A percentile compares a stretch with the other conserved stretches of the same genome.
phyloP scores from a whole-genome alignment of 2,888 invertebrate species.

The Hyalella azteca region DNA sequence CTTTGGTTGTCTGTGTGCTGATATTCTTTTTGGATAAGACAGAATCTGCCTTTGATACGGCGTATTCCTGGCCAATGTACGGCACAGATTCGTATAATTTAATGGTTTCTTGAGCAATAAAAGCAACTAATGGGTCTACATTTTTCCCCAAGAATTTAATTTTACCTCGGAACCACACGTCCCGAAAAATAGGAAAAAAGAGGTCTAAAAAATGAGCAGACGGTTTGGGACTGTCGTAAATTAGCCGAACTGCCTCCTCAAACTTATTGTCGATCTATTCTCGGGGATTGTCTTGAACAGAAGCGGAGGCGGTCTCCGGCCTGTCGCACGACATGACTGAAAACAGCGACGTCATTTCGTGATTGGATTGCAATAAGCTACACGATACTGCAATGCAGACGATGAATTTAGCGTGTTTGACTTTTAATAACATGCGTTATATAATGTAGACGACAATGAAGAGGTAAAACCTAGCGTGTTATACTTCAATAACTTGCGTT shows the following conservation, averaged over 20 bases:
- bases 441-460: too few relatives aligned
- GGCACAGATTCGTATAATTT: slow-evolving; percentile 41
- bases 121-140: slow-evolving; percentile 37
- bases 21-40: slow-evolving; percentile 36
- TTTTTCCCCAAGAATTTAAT: slow-evolving; percentile 40
- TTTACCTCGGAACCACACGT: slow-evolving; percentile 38
- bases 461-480: too few relatives aligned
- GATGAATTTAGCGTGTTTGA: too few relatives aligned
- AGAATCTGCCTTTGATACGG: slow-evolving; percentile 36
- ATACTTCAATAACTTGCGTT: too few relatives aligned
- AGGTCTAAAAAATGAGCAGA: slow-evolving; percentile 32
- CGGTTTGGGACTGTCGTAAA: slow-evolving; percentile 30
- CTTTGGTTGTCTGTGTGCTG: slow-evolving; percentile 28
- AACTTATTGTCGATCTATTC: slow-evolving; percentile 35
- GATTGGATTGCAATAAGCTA: neutral
- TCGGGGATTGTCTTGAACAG: slow-evolving; percentile 32
- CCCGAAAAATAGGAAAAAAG: slow-evolving; percentile 31
- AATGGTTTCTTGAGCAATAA: slow-evolving; percentile 38
- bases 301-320: neutral
- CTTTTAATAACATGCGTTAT: too few relatives aligned
- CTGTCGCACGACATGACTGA: neutral
- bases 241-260: slow-evolving; percentile 29
- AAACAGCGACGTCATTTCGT: neutral
- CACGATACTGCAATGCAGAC: neutral
- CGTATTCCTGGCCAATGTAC: slow-evolving; percentile 38